Percentiles rank a stretch among this genome's conserved stretches.
These are phyloP conservation scores for Zapus hudsonius DNA, from an alignment of 2,113 vertebrate genomes.

Conservation along the genomic window DNA sequence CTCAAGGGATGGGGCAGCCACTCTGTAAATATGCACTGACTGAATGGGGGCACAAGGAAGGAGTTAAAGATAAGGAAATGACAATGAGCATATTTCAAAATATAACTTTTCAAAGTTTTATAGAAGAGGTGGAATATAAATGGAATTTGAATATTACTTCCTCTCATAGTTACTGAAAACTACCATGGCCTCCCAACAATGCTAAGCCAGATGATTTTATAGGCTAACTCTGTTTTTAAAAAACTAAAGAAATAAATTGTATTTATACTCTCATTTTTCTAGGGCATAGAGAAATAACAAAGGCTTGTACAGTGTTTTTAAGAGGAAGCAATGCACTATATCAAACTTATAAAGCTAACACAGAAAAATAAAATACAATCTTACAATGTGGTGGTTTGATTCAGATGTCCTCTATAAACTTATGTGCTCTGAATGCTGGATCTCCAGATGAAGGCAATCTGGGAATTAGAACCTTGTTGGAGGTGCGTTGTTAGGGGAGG, in stretches of 20 bases:
- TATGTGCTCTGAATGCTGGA: too few species aligned
- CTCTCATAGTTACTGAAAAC: constrained; percentile 30
- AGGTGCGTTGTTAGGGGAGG: too few species aligned
- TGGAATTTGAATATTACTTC: neutral
- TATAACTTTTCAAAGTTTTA: constrained; percentile 1
- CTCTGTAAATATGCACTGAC: neutral
- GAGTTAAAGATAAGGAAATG: neutral
- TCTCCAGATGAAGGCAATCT: too few species aligned
- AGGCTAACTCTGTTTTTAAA: neutral
- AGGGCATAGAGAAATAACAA: neutral
- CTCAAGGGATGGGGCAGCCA: neutral
- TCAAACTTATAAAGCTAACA: neutral
- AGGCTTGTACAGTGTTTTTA: neutral
- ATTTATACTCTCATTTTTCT: neutral
- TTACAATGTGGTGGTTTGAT: too few species aligned
- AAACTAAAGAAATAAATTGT: neutral
- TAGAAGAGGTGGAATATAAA: neutral
- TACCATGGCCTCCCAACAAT: neutral
- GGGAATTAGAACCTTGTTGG: too few species aligned
- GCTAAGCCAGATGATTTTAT: neutral
- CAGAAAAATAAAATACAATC: neutral
- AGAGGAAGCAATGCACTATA: neutral
- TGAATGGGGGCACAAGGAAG: neutral
- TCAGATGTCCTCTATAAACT: too few species aligned
- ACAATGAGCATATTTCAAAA: neutral